Conservation (phyloP, 2,797 vertebrate genomes). For the Sebastes ruberrimus region DNA sequence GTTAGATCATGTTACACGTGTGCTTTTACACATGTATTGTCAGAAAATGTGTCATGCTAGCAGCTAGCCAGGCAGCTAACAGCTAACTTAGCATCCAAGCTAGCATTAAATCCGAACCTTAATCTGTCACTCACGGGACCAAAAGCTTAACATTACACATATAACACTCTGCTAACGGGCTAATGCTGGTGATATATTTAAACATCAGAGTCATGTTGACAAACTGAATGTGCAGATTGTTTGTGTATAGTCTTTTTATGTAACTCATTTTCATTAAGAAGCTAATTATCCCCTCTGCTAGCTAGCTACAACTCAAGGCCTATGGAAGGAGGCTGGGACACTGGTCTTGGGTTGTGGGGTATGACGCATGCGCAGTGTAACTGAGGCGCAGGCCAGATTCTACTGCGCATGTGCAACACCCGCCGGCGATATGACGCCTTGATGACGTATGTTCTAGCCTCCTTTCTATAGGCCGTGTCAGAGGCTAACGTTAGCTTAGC, state of each 20-base stretch:
- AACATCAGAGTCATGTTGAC: neutral
- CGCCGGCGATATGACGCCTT: accelerated
- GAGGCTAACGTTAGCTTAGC: slow-evolving; percentile 56
- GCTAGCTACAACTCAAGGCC: too few species aligned
- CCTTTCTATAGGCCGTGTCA: too few species aligned
- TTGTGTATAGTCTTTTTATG: neutral
- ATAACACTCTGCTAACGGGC: slow-evolving; percentile 1
- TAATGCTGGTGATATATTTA: neutral
- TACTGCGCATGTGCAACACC: too few species aligned
- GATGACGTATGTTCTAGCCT: too few species aligned
- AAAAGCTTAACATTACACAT: slow-evolving; percentile 44
- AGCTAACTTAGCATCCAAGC: slow-evolving; percentile 14
- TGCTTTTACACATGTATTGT: neutral
- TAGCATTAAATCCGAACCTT: slow-evolving; percentile 72
- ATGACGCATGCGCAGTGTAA: too few species aligned
- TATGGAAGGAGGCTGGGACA: too few species aligned
- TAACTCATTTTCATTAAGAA: slow-evolving; percentile 41
- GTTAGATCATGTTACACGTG: neutral
- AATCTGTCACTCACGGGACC: slow-evolving; percentile 71
- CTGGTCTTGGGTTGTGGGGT: too few species aligned
- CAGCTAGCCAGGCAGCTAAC: slow-evolving; percentile 51
- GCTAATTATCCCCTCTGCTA: slow-evolving; percentile 52
- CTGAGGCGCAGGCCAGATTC: too few species aligned
- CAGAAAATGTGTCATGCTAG: slow-evolving; percentile 24
- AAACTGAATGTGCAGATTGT: neutral